Evolutionary conservation across 2,888 invertebrate species (phyloP), one percentile per base, ranked within the genome.

Genomic region (Sepioteuthis lessoniana): DNA sequence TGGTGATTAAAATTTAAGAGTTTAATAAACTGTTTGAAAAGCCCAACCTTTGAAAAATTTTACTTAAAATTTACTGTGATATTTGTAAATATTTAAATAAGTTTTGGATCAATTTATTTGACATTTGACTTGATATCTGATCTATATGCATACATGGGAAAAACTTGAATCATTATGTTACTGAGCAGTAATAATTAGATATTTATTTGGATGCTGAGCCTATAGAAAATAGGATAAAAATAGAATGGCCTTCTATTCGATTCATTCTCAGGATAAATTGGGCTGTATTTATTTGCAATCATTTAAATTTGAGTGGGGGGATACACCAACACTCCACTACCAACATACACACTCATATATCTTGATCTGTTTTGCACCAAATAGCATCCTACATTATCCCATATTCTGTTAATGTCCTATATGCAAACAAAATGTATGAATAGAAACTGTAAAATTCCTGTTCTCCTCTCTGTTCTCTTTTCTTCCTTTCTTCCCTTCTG

Each of bases 391-490:
- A 31, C 76, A 76, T 76, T 76, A 76, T 76, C 76, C 76, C 76
- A 35, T 10, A n/a, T 76, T 76, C n/a, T 76, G 76, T n/a, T 76
- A 76, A n/a, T 76, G 76, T 76, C n/a, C n/a, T n/a, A 76, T n/a
- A 76, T 76, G 76, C 76, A n/a, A 76, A 76, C n/a, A 76, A 76
- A 76, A n/a, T 76, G 76, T n/a, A 76, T n/a, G 76, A 76, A 76
- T 76, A 76, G n/a, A 60, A 60, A 60, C n/a, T 76, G 76, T 76
- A 76, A 35, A 76, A 76, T 35, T n/a, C 10, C n/a, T 76, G 16
- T 76, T 35, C 76, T 76, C 76, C n/a, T n/a, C n/a, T 76, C n/a
- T n/a, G n/a, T 35, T n/a, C 76, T 35, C n/a, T 16, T n/a, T 76
- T 76, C 76, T 76, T 35, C n/a, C 76, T 76, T 76, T n/a, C n/a